phyloP scores from a whole-genome alignment of 2,113 vertebrate species.

The Pitta sordida region DNA sequence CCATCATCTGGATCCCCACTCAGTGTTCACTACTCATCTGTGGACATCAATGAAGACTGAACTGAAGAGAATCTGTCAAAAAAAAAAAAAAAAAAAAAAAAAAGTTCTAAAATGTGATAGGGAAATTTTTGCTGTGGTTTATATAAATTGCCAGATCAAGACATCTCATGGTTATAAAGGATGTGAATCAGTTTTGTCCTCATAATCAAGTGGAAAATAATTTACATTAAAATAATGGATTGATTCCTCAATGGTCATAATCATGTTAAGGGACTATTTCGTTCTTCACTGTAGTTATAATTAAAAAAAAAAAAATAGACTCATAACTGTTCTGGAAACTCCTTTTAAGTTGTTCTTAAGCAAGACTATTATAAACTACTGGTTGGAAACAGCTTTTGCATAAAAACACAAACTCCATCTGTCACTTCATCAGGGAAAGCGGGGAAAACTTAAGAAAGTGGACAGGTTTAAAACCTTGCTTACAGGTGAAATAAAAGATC shows the following conservation, averaged over 20 bases:
- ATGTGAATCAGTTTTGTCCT: neutral
- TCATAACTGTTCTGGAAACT: neutral
- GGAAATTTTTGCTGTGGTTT: neutral
- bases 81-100: neutral
- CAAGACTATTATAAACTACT: neutral
- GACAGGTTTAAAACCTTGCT: neutral
- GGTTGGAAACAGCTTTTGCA: neutral
- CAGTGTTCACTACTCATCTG: neutral
- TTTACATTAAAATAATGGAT: neutral
- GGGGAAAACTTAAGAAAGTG: neutral
- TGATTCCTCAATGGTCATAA: neutral
- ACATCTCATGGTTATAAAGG: neutral
- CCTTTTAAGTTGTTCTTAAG: neutral
- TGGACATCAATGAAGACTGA: accelerated
- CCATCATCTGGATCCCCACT: neutral
- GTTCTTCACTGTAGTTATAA: neutral
- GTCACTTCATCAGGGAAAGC: neutral
- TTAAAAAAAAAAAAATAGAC: neutral
- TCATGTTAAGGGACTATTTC: neutral
- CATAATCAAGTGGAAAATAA: neutral
- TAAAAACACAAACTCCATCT: neutral
- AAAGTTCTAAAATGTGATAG: neutral
- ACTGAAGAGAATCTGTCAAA: neutral
- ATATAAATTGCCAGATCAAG: neutral
- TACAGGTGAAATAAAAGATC: neutral